Evolutionary conservation across 2,113 vertebrate species (phyloP), one percentile per base, ranked within the genome.

Genomic region (Silurus glanis): DNA sequence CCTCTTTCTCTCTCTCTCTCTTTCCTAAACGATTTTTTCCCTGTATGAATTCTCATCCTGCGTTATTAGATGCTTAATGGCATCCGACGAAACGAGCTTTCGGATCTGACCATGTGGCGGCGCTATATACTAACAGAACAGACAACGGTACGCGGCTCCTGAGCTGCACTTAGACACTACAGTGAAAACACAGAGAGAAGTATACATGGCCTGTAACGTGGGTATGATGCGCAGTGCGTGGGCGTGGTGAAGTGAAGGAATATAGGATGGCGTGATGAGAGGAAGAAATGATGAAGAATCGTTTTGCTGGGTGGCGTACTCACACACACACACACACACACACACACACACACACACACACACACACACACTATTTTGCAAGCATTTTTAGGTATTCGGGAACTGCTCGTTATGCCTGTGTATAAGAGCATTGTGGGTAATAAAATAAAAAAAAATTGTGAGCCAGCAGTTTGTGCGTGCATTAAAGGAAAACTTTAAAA

Each of bases 221-320:
- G 61, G 53, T n/a, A 25, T n/a, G 12, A 25, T 61, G 71, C 14
- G 37, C 45, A 69, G 64, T 61, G 51, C 16, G 61, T 72, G 51
- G 45, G 21, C 49, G 62, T 75, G 81, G 47, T 53, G 45, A 53
- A 45, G 45, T 28, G 47, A 76, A 51, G 4, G 16, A 55, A 67
- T 28, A 59, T 62, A 90, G 80, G 75, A 80, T 74, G 9, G 55
- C 37, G 37, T 37, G 23, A 61, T 78, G 62, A 23, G 79, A 80
- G 81, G 10, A 55, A 78, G 72, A 79, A 71, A 74, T n/a, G 58
- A 62, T 58, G 67, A 6, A 37, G 64, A 90, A 86, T 90, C 90
- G 89, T 86, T 51, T 87, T 86, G 88, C 75, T 53, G 90, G 80
- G 78, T 86, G 59, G 45, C 67, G 91, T 88, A 91, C 89, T 86